Base-by-base conservation (phyloP, 2,797 vertebrate genomes). In the Sebastes variabilis region DNA sequence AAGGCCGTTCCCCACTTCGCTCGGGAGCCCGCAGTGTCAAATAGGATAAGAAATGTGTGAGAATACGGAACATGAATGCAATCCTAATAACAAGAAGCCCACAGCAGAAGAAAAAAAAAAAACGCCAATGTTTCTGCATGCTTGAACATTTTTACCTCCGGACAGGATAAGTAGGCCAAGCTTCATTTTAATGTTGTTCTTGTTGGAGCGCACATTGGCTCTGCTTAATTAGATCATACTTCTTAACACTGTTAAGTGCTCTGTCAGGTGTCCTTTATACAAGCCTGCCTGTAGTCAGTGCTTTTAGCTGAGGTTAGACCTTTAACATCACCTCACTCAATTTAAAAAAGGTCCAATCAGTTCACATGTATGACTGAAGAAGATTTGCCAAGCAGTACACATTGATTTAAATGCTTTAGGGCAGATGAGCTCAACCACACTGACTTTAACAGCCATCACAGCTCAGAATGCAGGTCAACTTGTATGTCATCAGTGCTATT, bases 81-180 rank as follows among this genome's bases (percentile, higher is more conserved):
- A 70, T 84, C 79, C 82, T 86, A 92, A 86, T 83, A 92, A 84
- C 72, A 86, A 81, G 81, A 80, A 83, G 82, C 80, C 64, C 81
- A 76, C 68, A 82, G 83, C 66, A 60, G 16, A 8, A 24, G 2
- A 6, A 7, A 18, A 74, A 68, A 61, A 32, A 8, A 75, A 3
- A 20, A 59, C 18, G 2, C n/a, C 34, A 82, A 82, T 2, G 66
- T 74, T 89, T 90, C 74, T 85, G 90, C 91, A 81, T 87, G 90
- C 76, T 71, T 87, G 91, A 88, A 80, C 86, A 87, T 89, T 78
- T 90, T 84, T 46, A 93, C 88, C 80, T 91, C 91, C 80, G 84
- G 87, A 92, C 72, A 89, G 70, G 61, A 87, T 72, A 95, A 94
- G 84, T 94, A 95, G 95, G 94, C 87, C 95, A 94, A 73, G 87